A percentile compares a stretch with the other conserved stretches of the same genome.
Conservation (phyloP, 2,113 vertebrate genomes). For the Barbus barbus region DNA sequence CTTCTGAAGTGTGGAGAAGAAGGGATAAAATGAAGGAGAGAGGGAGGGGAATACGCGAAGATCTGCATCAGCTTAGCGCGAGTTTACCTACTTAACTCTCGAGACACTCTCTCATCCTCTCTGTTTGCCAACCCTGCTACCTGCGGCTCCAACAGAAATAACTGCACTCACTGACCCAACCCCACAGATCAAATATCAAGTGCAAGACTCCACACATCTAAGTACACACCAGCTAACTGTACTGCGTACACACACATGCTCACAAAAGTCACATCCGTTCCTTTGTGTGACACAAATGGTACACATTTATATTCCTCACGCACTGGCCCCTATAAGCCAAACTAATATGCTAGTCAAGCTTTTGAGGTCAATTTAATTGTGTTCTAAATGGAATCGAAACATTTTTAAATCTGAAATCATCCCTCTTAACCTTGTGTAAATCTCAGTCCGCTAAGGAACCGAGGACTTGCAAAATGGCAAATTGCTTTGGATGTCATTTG, state of each 20-base stretch:
- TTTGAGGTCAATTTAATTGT: constrained; percentile 23
- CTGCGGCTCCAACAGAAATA: constrained; percentile 39
- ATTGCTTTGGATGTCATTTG: constrained; percentile 28
- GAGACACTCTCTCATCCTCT: constrained; percentile 26
- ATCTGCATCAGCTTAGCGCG: constrained; percentile 51
- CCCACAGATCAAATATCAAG: constrained; percentile 46
- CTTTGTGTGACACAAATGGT: constrained; percentile 21
- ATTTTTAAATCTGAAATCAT: constrained; percentile 9
- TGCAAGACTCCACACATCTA: constrained; percentile 38
- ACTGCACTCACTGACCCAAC: constrained; percentile 39
- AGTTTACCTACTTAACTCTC: constrained; percentile 57
- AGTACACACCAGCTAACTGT: constrained; percentile 7
- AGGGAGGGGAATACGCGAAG: constrained; percentile 48
- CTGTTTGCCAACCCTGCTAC: constrained; percentile 35
- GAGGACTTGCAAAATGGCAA: not conserved
- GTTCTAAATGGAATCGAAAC: not conserved
- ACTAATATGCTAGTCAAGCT: constrained; percentile 6
- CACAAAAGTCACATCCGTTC: not conserved
- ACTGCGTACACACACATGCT: constrained; percentile 8
- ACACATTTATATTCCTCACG: not conserved
- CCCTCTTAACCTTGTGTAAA: constrained; percentile 2
- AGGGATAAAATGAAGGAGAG: constrained; percentile 29
- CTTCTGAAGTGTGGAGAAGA: constrained; percentile 68
- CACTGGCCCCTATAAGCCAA: not conserved
- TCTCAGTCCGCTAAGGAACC: constrained; percentile 4